Base-by-base conservation (phyloP, 2,113 vertebrate species). In the Lophochroa leadbeateri region DNA sequence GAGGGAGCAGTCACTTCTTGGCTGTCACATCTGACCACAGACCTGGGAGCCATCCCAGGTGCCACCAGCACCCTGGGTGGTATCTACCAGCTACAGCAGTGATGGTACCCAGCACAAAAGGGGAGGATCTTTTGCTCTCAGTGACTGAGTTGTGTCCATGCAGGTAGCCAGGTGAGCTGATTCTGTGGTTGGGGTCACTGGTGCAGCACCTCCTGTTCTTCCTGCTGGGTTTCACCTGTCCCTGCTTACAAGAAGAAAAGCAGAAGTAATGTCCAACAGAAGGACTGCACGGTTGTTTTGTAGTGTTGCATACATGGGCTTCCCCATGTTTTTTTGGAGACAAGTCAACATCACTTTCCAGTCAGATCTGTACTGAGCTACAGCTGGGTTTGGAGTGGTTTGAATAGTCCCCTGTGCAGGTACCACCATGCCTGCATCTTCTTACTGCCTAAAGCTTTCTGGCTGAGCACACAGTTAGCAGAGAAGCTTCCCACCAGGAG, bases 141-240 rank as follows among this genome's bases (percentile, higher is more conserved):
- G 0, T 31, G 44, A 31, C 50, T 0, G 5, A 58, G 23, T 11
- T 69, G 17, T 43, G 28, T 65, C 68, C 16, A 0, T 63, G 68
- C 28, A 17, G 49, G 18, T 39, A 29, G 41, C 13, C 41, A 47
- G 23, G 41, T 37, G 58, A 49, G 58, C 21, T 3, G 3, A 10
- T 53, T 41, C 39, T 57, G 33, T 65, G 58, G 47, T n/a, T 0
- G 1, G 21, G 27, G 37, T 76, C 0, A 0, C 21, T 67, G 37
- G 24, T 39, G 49, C 52, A 69, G 44, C 53, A 77, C 46, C n/a
- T 76, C 57, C n/a, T 21, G 8, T n/a, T 78, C 75, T 61, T 33
- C 29, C 49, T 61, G 17, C 29, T 60, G 35, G 17, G 13, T 39
- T 85, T 78, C 41, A 35, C 37, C 13, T 16, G 37, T 43, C 41